Evolutionary conservation across 1,140 invertebrate species (phyloP).

Genomic region (Antheraea pernyi): DNA sequence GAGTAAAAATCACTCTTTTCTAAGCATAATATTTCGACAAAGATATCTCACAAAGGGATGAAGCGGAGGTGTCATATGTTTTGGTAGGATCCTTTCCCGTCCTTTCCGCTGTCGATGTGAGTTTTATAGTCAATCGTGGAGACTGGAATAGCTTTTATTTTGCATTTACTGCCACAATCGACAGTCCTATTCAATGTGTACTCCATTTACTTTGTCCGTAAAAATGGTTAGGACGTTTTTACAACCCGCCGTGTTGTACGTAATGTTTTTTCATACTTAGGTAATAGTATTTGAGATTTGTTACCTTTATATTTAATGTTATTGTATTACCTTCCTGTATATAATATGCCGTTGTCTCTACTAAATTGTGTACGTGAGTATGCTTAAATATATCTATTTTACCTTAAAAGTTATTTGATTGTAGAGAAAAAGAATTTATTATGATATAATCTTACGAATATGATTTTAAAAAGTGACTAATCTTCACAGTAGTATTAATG

Average conservation of each 20-base stretch:
- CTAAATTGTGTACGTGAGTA: no score
- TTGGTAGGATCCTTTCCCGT: background rate
- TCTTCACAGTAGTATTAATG: conserved; percentile 45
- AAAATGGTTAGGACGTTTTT: background rate
- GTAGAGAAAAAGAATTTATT: no score
- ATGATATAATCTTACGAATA: no score
- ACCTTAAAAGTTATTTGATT: no score
- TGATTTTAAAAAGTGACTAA: no score
- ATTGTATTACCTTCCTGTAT: no score
- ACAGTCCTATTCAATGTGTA: background rate
- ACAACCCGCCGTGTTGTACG: background rate
- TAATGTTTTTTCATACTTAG: background rate
- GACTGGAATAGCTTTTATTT: conserved; percentile 3
- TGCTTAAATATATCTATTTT: no score
- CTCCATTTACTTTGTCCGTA: background rate
- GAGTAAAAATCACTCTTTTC: background rate
- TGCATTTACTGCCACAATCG: conserved; percentile 2
- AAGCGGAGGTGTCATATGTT: background rate
- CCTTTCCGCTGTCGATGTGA: conserved; percentile 3
- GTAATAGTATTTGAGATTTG: background rate
- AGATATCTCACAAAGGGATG: background rate
- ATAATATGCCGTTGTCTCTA: no score
- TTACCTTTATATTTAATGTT: background rate
- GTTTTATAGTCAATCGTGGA: conserved; percentile 4
- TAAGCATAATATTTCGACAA: background rate